Evolutionary conservation across 1,140 invertebrate genomes (phyloP).

Genomic region (Drosophila grimshawi): DNA sequence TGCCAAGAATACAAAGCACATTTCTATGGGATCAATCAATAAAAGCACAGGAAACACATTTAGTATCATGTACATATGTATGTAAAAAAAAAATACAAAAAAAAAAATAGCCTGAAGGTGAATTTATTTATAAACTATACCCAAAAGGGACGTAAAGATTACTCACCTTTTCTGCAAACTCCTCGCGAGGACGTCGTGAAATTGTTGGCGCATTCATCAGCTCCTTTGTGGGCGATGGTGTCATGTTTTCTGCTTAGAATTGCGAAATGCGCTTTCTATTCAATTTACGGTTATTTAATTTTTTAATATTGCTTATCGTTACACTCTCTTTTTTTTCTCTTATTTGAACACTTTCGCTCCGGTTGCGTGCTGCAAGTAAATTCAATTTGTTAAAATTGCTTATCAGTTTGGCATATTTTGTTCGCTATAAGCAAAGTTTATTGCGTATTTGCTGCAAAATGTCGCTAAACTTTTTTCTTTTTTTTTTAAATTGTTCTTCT

Average conservation of each 20-base stretch:
- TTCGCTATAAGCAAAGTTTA: slow-evolving; percentile 65
- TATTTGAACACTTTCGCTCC: slow-evolving; percentile 12
- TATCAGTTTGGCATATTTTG: slow-evolving; percentile 53
- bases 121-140: slow-evolving; percentile 16
- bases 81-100: too few species aligned
- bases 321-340: slow-evolving; percentile 33
- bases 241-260: slow-evolving; percentile 43
- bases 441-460: slow-evolving; percentile 69
- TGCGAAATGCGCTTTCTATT: slow-evolving; percentile 20
- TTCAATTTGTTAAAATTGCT: slow-evolving; percentile 44
- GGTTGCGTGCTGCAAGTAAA: slow-evolving; percentile 48
- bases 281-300: slow-evolving; percentile 38
- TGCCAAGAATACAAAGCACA: slow-evolving; percentile 58
- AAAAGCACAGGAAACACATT: slow-evolving; percentile 66
- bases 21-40: slow-evolving; percentile 68
- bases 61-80: slow-evolving; percentile 28
- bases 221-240: slow-evolving; percentile 80
- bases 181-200: slow-evolving; percentile 77
- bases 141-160: background rate
- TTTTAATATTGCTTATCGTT: slow-evolving; percentile 67
- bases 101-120: slow-evolving; percentile 18
- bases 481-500: slow-evolving; percentile 35
- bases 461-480: slow-evolving; percentile 38
- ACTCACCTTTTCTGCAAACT: slow-evolving; percentile 80
- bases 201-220: slow-evolving; percentile 74